A percentile compares a stretch with the other conserved stretches of the same genome.
Conservation (phyloP, 2,797 vertebrate genomes). For the Enteromius treurensis region DNA sequence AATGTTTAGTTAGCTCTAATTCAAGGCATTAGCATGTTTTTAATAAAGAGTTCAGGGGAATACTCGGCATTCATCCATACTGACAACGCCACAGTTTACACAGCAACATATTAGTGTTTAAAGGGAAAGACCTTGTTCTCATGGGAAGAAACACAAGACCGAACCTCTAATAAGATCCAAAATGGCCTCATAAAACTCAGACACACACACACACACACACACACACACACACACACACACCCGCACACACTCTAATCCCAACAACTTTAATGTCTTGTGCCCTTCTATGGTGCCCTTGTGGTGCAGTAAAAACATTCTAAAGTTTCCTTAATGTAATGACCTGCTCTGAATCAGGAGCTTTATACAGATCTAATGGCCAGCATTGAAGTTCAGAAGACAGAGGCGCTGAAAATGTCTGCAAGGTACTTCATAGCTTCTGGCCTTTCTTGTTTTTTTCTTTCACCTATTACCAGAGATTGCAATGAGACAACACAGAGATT, state of each 20-base stretch:
- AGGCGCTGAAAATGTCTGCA: slow-evolving; percentile 10
- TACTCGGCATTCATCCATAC: background rate
- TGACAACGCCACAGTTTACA: slow-evolving; percentile 27
- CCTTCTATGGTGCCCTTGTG: slow-evolving; percentile 39
- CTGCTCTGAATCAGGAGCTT: slow-evolving; percentile 28
- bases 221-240: background rate
- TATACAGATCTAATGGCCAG: slow-evolving; percentile 14
- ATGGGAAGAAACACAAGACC: slow-evolving; percentile 33
- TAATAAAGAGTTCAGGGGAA: slow-evolving; percentile 19
- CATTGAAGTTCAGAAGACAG: slow-evolving; percentile 20
- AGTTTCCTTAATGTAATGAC: slow-evolving; percentile 50
- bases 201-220: background rate
- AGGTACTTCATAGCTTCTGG: slow-evolving; percentile 5
- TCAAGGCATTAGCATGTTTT: slow-evolving; percentile 7
- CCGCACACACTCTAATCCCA: slow-evolving; percentile 4
- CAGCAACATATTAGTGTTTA: slow-evolving; percentile 29
- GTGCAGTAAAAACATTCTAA: slow-evolving; percentile 39
- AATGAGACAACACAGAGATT: background rate
- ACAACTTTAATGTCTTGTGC: slow-evolving; percentile 30
- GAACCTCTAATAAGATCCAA: slow-evolving; percentile 39
- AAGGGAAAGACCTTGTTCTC: slow-evolving; percentile 33
- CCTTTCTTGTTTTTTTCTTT: slow-evolving; percentile 1
- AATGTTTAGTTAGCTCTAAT: slow-evolving; percentile 27
- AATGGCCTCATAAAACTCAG: slow-evolving; percentile 38
- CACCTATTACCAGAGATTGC: background rate